Evolutionary conservation across 2,113 vertebrate genomes (phyloP), one percentile per base, ranked within the genome.

Genomic region (Notothenia coriiceps): DNA sequence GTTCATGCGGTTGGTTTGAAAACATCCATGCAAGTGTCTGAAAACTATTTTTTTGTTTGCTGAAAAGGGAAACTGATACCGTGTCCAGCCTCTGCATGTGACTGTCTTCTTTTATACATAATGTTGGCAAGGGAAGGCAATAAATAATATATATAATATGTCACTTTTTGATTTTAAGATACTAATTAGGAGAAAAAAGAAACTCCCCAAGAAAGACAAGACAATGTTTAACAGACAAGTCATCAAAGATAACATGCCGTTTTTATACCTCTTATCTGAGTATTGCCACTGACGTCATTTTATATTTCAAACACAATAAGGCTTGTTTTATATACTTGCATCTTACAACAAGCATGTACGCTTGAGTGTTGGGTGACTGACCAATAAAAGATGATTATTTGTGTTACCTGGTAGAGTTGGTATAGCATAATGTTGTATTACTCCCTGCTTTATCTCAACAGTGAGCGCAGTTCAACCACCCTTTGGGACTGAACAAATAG

Each of bases 401-500:
- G 18, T 50, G 74, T 89, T 74, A 56, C 66, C 46, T 75, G 67
- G 68, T 56, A 50, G 57, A 79, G 67, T 14, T 52, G 51, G 62
- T 60, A 78, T 80, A 72, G 40, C 0, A 6, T 64, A 49, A 59
- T 10, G 1, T 10, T 61, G 57, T 35, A 33, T 43, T 14, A 52
- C 20, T 76, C 65, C 66, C 51, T 57, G 65, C 43, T 80, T 83
- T 75, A 80, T 75, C 35, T 84, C n/a, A 63, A 56, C 20, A 49
- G 64, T 59, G 62, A 74, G 61, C 14, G 40, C 73, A 83, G 81
- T 81, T 86, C 72, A 86, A 79, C 59, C 70, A 81, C 72, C 84
- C 49, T 70, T 70, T 50, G 22, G 54, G 51, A 66, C 20, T 77
- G 43, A 86, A 66, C 73, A 89, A 91, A 89, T 81, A 77, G 60